Evolutionary conservation across 2,888 invertebrate species (phyloP).

Genomic region (Zaprionus lineosus): DNA sequence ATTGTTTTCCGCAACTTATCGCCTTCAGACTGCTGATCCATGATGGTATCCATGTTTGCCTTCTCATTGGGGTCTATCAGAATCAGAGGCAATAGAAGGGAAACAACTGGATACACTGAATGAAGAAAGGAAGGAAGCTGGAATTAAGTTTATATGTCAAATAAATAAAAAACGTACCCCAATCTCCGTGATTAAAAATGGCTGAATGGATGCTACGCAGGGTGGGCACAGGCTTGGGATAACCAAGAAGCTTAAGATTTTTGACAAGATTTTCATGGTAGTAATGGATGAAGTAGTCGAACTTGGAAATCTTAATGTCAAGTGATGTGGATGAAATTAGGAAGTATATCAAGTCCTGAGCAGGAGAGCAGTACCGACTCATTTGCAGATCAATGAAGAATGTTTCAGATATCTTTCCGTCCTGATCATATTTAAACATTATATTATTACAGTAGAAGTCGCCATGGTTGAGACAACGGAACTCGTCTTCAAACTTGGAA

Average conservation of each 20-base stretch:
- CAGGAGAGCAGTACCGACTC: constrained; percentile 78
- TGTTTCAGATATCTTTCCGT: constrained; percentile 57
- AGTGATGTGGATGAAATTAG: constrained; percentile 71
- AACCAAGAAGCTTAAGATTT: constrained; percentile 65
- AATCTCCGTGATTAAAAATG: constrained; percentile 64
- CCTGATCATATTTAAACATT: constrained; percentile 76
- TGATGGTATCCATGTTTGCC: constrained; percentile 64
- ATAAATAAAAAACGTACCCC: constrained; percentile 53
- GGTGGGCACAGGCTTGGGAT: constrained; percentile 61
- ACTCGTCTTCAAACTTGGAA: constrained; percentile 43
- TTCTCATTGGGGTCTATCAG: constrained; percentile 69
- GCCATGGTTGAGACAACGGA: constrained; percentile 77
- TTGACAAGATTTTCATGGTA: constrained; percentile 71
- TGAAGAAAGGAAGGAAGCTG: background rate
- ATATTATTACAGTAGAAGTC: constrained; percentile 80
- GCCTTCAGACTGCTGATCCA: constrained; percentile 44
- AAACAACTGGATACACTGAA: constrained; percentile 56
- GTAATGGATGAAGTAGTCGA: constrained; percentile 75
- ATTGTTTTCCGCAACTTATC: constrained; percentile 51
- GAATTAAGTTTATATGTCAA: background rate
- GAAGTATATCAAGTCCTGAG: constrained; percentile 78
- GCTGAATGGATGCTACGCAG: constrained; percentile 68
- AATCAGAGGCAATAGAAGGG: constrained; percentile 55
- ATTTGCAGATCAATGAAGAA: constrained; percentile 79
- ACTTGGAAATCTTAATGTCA: constrained; percentile 69